A percentile compares a stretch with the other conserved stretches of the same genome.
phyloP scores from a whole-genome alignment of 92 coral and sea anemone species.

The Siderastrea radians region DNA sequence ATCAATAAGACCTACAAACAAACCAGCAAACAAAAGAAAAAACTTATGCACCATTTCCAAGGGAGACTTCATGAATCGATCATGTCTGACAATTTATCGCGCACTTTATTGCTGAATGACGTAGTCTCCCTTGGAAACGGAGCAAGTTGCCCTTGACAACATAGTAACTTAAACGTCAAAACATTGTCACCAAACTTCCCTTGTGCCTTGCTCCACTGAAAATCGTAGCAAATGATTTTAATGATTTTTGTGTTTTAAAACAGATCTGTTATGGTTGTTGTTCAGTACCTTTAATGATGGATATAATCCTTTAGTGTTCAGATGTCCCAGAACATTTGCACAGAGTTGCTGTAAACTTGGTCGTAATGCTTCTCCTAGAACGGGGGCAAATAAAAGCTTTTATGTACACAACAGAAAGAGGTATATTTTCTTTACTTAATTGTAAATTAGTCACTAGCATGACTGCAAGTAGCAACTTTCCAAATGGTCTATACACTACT shows the following conservation, averaged over 20 bases:
- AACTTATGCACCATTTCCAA: not conserved
- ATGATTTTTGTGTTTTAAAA: not conserved
- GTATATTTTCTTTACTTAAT: not conserved
- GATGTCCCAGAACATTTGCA: slow-evolving; percentile 82
- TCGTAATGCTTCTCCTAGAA: slow-evolving; percentile 85
- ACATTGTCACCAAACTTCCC: too few relatives aligned
- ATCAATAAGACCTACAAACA: slow-evolving; percentile 79
- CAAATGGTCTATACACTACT: too few relatives aligned
- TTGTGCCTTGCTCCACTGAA: too few relatives aligned
- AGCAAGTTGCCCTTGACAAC: too few relatives aligned
- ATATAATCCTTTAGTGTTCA: slow-evolving; percentile 89
- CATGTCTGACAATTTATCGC: not conserved
- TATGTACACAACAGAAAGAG: too few relatives aligned
- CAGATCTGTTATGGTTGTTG: not conserved
- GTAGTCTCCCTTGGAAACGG: too few relatives aligned
- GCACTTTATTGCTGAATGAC: too few relatives aligned
- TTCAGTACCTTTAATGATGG: slow-evolving; percentile 83
- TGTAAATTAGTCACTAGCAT: not conserved
- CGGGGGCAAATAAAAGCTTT: not conserved
- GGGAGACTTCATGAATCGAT: not conserved
- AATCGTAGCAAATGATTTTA: too few relatives aligned
- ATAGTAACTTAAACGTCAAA: too few relatives aligned
- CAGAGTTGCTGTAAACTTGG: slow-evolving; percentile 95
- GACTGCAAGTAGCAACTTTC: not conserved
- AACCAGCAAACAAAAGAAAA: not conserved